Base-by-base conservation (phyloP, 2,888 invertebrate genomes). In the Elmis aenea region DNA sequence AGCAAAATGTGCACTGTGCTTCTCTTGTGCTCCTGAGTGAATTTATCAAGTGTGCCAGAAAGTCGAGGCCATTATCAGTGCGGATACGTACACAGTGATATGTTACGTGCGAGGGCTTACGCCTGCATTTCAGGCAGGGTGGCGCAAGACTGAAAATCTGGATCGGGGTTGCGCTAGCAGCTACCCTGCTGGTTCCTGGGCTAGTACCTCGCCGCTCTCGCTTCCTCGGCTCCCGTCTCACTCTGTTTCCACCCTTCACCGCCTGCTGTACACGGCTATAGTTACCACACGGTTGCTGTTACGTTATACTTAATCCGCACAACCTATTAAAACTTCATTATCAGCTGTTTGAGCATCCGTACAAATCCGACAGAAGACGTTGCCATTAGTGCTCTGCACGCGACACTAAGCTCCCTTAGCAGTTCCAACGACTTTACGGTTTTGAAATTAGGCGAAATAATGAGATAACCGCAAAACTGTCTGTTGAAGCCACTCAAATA, bases 121-220 rank as follows among this genome's bases (percentile, higher is more conserved):
- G 53, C 53, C 59, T 60, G 58, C 58, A 55, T 61, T 45, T 54
- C 57, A 55, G 49, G 52, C 50, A 52, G 52, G 57, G 48, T 59
- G 57, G 59, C 58, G 60, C 57, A 59, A 61, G 58, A 65, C 65
- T 65, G 41, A 57, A 57, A 47, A 51, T 58, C 55, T 37, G 36
- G 37, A 35, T 42, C 54, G 59, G 59, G 60, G 61, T 61, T 62
- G 61, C 62, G 59, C 59, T 55, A 54, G 57, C 48, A 53, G 55
- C 52, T 54, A n/a, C n/a, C n/a, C 58, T 54, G 55, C 56, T 53
- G 62, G 32, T 57, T 61, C 64, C 62, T 62, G 62, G 61, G 59
- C 59, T 61, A 59, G 47, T 53, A 53, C 48, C 52, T 54, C 50
- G 33, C 37, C 39, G 48, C 39, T 52, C 55, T 53, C 52, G 34